Base-by-base conservation (phyloP, 2,797 vertebrate genomes). In the Tragopan temminckii region DNA sequence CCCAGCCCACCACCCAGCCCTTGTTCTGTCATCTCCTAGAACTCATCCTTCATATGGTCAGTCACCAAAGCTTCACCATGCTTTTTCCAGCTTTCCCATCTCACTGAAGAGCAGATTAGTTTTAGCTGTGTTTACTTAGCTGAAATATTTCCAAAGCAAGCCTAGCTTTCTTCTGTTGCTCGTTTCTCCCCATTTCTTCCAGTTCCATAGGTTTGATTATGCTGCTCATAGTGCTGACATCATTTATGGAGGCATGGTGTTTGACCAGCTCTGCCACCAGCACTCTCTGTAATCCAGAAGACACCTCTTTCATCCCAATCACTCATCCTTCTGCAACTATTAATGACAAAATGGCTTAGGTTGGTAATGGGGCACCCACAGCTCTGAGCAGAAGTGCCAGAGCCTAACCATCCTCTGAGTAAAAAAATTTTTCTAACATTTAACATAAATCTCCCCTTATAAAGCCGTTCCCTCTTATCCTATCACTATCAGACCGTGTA, bases 241-340 rank as follows among this genome's bases (percentile, higher is more conserved):
- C 0, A 18, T 36, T 66, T n/a, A 11, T 25, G 29, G 43, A 63
- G 57, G 19, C 6, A 13, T 18, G 48, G 3, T 1, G 0, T 82
- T 79, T 3, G 1, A 29, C 13, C 85, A 61, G 79, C 76, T 71
- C 64, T 69, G 24, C 35, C 42, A 40, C 29, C 14, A 67, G 33
- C 48, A 31, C 50, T 2, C 0, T 24, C 50, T 71, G 11, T 31
- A 42, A 85, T 16, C 58, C 31, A 16, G 31, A 40, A 79, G 67
- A 64, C 29, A 10, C 13, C 5, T 67, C 71, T 7, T 71, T 61
- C 64, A 75, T 9, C 18, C 11, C 72, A 75, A 25, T 13, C 72
- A 19, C n/a, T 7, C 0, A 1, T 46, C 4, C 15, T 18, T 23
- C 55, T 78, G 27, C 7, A 59, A 16, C 43, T 36, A 9, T 2